Base-by-base conservation (phyloP, 2,888 invertebrate genomes). In the Noctua janthe region DNA sequence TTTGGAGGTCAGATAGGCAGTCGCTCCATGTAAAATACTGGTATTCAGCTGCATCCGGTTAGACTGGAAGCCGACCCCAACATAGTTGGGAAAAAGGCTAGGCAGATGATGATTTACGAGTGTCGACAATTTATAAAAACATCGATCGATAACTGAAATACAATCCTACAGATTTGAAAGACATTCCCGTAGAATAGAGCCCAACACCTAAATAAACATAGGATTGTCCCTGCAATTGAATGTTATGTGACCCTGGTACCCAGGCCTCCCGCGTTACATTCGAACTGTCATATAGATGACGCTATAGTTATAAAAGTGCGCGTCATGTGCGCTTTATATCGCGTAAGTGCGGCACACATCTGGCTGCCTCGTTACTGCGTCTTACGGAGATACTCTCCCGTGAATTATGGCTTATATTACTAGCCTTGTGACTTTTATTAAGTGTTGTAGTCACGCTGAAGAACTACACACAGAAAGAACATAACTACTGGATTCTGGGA, bases 291-390 rank as follows among this genome's bases (percentile, higher is more conserved):
- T 74, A 84, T 74, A 80, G 71, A 76, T 76, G 78, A 83, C 79
- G 84, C 72, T 88, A 81, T 87, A 83, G 80, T 84, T 83, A 85
- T 87, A 85, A 78, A 84, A 89, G 71, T 85, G 77, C 80, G 85
- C 85, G 88, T 89, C 90, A 90, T 87, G 85, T 88, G 90, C 81
- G 88, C 76, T 84, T 89, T 85, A 89, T 89, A 86, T 89, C 84
- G 79, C 81, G 74, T 87, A 85, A 88, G 89, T 87, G 89, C 82
- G 75, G 81, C 81, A 83, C 86, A 90, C 91, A 92, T 92, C 92
- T 92, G 91, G 90, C 80, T 81, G 72, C 78, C 87, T 91, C 91
- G 90, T 91, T 90, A 89, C 89, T 88, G 86, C 84, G 86, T 87
- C 89, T 89, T 86, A 84, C 84, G 85, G 70, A 86, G 81, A 85